Evolutionary conservation across 2,888 invertebrate species (phyloP).

Genomic region (Drosophila aldrichi): DNA sequence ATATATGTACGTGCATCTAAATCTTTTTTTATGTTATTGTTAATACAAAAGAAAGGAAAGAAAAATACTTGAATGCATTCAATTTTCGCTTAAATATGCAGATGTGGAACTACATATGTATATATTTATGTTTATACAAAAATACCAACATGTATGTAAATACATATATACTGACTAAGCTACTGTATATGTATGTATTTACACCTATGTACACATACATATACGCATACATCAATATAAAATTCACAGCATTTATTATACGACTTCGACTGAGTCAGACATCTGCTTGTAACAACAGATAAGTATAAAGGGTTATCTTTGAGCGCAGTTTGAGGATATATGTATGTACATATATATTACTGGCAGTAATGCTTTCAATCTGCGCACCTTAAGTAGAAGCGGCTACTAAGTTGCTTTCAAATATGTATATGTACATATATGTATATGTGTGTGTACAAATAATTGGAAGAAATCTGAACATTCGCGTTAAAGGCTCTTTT

Average conservation of each 20-base stretch:
- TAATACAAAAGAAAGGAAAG: neutral
- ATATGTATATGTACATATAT: neutral
- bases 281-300: neutral
- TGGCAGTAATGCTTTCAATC: neutral
- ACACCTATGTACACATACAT: neutral
- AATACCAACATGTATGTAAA: neutral
- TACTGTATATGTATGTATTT: neutral
- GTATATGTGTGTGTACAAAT: neutral
- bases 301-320: neutral
- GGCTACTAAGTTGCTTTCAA: neutral
- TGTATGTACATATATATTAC: too few relatives aligned
- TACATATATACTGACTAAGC: neutral
- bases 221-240: neutral
- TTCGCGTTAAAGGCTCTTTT: neutral
- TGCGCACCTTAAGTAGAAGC: slow-evolving; percentile 2
- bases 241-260: neutral
- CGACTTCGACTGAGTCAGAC: neutral
- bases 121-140: too few relatives aligned
- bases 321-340: neutral
- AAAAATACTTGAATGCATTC: neutral
- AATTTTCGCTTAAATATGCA: neutral
- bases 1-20: neutral
- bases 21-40: neutral
- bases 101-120: neutral
- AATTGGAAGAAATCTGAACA: slow-evolving; percentile 1